Evolutionary conservation across 2,888 invertebrate genomes (phyloP), one percentile per base, ranked within the genome.

Genomic region (Cylloceria caligata): DNA sequence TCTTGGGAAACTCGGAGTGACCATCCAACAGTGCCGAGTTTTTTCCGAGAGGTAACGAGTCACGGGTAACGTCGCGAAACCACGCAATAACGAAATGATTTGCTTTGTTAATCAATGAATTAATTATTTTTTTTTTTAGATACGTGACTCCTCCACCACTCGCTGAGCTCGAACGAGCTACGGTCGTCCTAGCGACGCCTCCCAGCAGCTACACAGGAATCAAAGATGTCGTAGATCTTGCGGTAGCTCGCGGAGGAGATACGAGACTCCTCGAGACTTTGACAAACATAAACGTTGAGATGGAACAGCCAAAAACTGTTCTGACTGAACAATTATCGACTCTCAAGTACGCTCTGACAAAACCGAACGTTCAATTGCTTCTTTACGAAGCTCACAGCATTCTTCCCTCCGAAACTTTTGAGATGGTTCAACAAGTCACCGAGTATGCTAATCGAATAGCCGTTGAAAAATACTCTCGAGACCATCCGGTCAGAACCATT

Each of bases 351-450:
- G 95, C 96, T 0, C 95, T 97, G 94, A 96, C 97, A 0, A 95
- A 96, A 71, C 97, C 97, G 0, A 97, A 97, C 93, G 96, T 97
- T 27, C 97, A 97, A 89, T 94, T 97, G 83, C 95, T 97, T 13
- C 92, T 97, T 39, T 97, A 97, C 88, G 97, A 97, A 90, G 97
- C 97, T 0, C 97, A 97, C 93, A 97, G 97, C 0, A 95, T 96
- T 68, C 93, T 97, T 52, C 95, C 95, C 42, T 95, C 95, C 0
- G 97, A 97, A 92, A 97, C 97, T 85, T 94, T 94, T 52, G 95
- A 95, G 27, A 96, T 97, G 95, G 95, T 96, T 19, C 93, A 94
- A 0, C 94, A 95, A 52, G 95, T 96, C 0, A 94, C 97, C 0
- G 94, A 95, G 0, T 95, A 96, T 87, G 95, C 96, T 0, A 97